A percentile compares a stretch with the other conserved stretches of the same genome.
Evolutionary conservation across 2,797 vertebrate species (phyloP).

Genomic region (Betta splendens): DNA sequence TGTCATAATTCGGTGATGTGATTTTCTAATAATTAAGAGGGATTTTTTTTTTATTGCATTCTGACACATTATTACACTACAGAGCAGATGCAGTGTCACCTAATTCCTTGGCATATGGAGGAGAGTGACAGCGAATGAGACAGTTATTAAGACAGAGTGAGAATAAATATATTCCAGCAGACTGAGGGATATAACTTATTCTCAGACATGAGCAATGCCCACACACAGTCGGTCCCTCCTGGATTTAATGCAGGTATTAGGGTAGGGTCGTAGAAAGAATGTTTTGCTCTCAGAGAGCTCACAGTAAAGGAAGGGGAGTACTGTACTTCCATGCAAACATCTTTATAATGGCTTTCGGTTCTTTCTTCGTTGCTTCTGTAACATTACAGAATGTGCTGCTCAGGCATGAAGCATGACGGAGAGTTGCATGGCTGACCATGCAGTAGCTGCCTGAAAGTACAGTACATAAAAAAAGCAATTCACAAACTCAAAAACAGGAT

Average conservation of each 20-base stretch:
- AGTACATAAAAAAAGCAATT: slow-evolving; percentile 23
- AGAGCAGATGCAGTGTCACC: slow-evolving; percentile 46
- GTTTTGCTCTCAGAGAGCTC: slow-evolving; percentile 35
- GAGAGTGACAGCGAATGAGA: slow-evolving; percentile 39
- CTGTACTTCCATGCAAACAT: slow-evolving; percentile 30
- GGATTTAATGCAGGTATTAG: slow-evolving; percentile 45
- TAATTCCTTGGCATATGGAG: slow-evolving; percentile 54
- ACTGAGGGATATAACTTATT: too few species aligned
- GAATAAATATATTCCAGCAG: slow-evolving; percentile 36
- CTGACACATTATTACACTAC: slow-evolving; percentile 54
- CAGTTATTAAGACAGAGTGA: slow-evolving; percentile 49
- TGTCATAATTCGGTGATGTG: slow-evolving; percentile 46
- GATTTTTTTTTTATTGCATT: slow-evolving; percentile 44
- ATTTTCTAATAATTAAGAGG: slow-evolving; percentile 45
- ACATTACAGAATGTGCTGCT: slow-evolving; percentile 33
- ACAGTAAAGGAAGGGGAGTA: slow-evolving; percentile 39
- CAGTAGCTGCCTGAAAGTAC: slow-evolving; percentile 36
- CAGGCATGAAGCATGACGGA: slow-evolving; percentile 50
- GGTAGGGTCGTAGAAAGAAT: slow-evolving; percentile 27
- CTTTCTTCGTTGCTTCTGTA: slow-evolving; percentile 28
- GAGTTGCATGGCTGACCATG: slow-evolving; percentile 30
- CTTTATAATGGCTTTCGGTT: slow-evolving; percentile 52
- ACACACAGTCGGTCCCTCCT: slow-evolving; percentile 4
- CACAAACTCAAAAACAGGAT: slow-evolving; percentile 45
- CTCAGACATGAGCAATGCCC: slow-evolving; percentile 32